Percentiles rank a stretch among this genome's conserved stretches.
These are phyloP conservation scores for Ormyrus nitidulus DNA, from an alignment of 2,888 invertebrate genomes.

Conservation along the genomic window DNA sequence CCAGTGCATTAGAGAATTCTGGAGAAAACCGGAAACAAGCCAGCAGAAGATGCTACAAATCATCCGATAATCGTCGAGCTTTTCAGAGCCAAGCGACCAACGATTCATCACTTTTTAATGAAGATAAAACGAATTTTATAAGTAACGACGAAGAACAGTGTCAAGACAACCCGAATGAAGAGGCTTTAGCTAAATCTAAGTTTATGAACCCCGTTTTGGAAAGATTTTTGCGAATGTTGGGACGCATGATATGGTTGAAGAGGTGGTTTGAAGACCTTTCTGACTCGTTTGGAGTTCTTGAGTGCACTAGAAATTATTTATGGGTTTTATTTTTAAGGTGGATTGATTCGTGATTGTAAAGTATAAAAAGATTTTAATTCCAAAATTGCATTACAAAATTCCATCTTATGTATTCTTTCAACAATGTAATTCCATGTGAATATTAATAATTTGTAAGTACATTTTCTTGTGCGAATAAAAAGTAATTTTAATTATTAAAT, in stretches of 20 bases:
- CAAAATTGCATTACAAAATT: too few species aligned
- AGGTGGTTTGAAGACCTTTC: background rate
- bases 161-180: background rate
- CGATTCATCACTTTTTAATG: background rate
- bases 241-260: background rate
- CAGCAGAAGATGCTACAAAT: too few species aligned
- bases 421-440: too few species aligned
- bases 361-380: too few species aligned
- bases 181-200: background rate
- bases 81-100: too few species aligned
- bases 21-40: too few species aligned
- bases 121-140: background rate
- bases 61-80: too few species aligned
- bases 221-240: background rate
- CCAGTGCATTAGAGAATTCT: too few species aligned
- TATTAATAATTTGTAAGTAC: too few species aligned
- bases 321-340: slow-evolving; percentile 10
- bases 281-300: background rate
- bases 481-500: too few species aligned
- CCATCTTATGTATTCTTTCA: too few species aligned
- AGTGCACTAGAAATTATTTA: slow-evolving; percentile 43
- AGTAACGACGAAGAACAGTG: background rate
- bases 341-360: slow-evolving; percentile 2
- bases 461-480: too few species aligned
- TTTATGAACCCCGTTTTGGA: background rate